Evolutionary conservation across 2,888 invertebrate genomes (phyloP).

Genomic region (Microdon myrmicae): DNA sequence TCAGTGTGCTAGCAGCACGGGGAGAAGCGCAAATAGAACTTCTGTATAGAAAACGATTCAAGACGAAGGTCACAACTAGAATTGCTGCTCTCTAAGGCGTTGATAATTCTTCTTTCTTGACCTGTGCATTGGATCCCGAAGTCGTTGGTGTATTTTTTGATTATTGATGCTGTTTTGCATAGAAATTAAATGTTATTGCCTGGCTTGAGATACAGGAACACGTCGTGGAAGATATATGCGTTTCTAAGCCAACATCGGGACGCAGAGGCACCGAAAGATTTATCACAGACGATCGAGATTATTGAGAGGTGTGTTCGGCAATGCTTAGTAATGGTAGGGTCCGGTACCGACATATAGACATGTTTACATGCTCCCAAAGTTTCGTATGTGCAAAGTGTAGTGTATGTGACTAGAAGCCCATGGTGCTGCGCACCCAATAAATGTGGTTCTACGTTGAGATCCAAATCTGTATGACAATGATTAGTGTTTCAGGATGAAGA

Average conservation of each 20-base stretch:
- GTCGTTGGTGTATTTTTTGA: slow-evolving; percentile 25
- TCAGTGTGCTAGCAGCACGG: slow-evolving; percentile 25
- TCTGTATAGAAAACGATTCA: slow-evolving; percentile 2
- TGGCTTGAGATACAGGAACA: slow-evolving; percentile 39
- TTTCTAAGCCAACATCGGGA: background rate
- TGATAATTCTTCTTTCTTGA: no score
- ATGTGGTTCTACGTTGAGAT: slow-evolving; percentile 29
- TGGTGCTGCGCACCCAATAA: slow-evolving; percentile 10
- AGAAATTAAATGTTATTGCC: slow-evolving; percentile 51
- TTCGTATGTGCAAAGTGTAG: background rate
- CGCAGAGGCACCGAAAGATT: slow-evolving; percentile 22
- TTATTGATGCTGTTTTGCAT: slow-evolving; percentile 50
- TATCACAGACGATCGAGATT: slow-evolving; percentile 47
- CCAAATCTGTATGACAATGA: slow-evolving; percentile 24
- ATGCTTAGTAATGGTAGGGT: slow-evolving; percentile 44
- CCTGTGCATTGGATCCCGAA: slow-evolving; percentile 11
- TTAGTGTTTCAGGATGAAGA: slow-evolving; percentile 27
- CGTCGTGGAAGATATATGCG: slow-evolving; percentile 28
- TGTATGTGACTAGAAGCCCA: slow-evolving; percentile 28
- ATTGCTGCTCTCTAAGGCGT: no score
- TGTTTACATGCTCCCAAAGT: slow-evolving; percentile 34
- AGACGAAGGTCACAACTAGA: slow-evolving; percentile 43
- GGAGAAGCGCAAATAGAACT: slow-evolving; percentile 3
- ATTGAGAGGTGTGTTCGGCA: slow-evolving; percentile 51
- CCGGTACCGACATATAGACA: slow-evolving; percentile 35